Conservation (phyloP, 2,888 invertebrate species). For the Slavum lentiscoides region DNA sequence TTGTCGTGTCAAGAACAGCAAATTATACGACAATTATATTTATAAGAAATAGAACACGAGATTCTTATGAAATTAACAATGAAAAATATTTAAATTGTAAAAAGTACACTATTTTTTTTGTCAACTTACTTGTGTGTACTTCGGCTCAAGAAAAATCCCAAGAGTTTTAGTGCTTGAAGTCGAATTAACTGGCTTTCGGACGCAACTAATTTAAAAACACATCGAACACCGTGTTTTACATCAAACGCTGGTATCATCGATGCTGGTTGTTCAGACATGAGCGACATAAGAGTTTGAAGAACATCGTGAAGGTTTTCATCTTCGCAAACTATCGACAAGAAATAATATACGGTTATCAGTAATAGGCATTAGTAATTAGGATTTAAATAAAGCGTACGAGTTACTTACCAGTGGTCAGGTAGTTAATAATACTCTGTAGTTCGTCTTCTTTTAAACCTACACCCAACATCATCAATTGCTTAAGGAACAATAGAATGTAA, state of each 20-base stretch:
- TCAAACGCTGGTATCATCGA: slow-evolving; percentile 99
- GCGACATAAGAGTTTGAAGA: slow-evolving; percentile 90
- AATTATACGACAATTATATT: too few relatives aligned
- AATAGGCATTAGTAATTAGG: background rate
- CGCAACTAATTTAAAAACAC: slow-evolving; percentile 94
- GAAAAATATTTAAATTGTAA: background rate
- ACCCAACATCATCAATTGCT: slow-evolving; percentile 94
- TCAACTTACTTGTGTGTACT: slow-evolving; percentile 92
- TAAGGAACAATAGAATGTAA: slow-evolving; percentile 91
- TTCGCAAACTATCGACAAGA: slow-evolving; percentile 59
- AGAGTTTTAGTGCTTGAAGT: slow-evolving; percentile 90
- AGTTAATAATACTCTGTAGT: slow-evolving; percentile 96
- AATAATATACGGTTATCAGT: background rate
- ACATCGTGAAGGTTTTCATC: slow-evolving; percentile 99
- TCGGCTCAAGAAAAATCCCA: slow-evolving; percentile 96
- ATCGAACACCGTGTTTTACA: slow-evolving; percentile 92
- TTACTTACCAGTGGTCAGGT: slow-evolving; percentile 74
- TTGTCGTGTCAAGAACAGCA: too few relatives aligned
- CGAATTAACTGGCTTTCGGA: slow-evolving; percentile 95
- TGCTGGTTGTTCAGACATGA: slow-evolving; percentile 98
- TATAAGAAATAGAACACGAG: too few relatives aligned
- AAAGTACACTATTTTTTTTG: background rate
- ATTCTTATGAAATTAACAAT: background rate
- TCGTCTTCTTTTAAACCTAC: slow-evolving; percentile 98
- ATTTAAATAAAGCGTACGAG: background rate